Conservation (phyloP, 2,113 vertebrate genomes). For the Craseonycteris thonglongyai region DNA sequence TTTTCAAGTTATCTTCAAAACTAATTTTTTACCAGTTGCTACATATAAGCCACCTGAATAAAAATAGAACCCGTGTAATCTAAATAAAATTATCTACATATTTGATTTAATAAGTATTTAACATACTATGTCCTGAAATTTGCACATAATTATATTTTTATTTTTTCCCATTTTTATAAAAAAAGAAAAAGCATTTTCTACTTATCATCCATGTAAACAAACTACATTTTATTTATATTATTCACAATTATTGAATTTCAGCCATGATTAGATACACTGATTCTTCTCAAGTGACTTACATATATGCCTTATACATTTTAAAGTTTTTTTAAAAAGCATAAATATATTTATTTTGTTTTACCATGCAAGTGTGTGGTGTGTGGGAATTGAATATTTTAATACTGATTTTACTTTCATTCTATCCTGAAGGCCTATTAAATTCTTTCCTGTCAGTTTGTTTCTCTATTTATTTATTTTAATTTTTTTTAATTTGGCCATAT, state of each 20-base stretch:
- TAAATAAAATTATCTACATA: not conserved
- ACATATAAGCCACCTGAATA: not conserved
- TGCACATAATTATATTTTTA: not conserved
- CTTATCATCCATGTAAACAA: not conserved
- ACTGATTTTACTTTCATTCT: not conserved
- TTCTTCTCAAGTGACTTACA: not conserved
- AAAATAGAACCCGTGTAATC: not conserved
- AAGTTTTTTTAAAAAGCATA: not conserved
- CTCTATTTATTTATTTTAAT: not conserved
- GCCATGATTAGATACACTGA: not conserved
- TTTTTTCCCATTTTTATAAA: not conserved
- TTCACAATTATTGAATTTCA: not conserved
- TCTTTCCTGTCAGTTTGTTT: not conserved
- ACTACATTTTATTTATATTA: not conserved
- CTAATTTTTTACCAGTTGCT: not conserved
- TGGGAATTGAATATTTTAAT: not conserved
- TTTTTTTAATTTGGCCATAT: not conserved
- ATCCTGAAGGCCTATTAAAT: not conserved
- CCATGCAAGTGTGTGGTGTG: not conserved
- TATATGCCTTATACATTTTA: not conserved
- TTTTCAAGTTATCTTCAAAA: not conserved
- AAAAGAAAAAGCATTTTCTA: not conserved
- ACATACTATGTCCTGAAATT: not conserved
- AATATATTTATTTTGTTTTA: not conserved
- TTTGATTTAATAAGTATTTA: not conserved